Evolutionary conservation across 2,888 invertebrate genomes (phyloP), one percentile per base, ranked within the genome.

Genomic region (Euproctis similis): DNA sequence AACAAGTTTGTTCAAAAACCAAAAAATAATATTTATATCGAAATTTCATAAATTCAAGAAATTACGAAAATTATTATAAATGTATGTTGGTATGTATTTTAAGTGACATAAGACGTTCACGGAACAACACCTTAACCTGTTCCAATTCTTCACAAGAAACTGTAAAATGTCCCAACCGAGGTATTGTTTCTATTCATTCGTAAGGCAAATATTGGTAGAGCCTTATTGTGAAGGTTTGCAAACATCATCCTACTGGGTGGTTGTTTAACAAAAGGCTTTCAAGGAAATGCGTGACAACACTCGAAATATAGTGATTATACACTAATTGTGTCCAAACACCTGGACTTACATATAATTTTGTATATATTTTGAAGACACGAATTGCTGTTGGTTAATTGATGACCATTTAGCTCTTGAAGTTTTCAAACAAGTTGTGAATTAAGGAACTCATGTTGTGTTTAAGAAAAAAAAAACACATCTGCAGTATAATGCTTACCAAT

Each of bases 161-260:
- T 68, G 65, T 70, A 74, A 74, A n/a, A 76, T 75, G 81, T 77
- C 74, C 75, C 73, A 61, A 57, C 61, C 60, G 63, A 54, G 61
- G 71, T 68, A 70, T 82, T 84, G 82, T 82, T 81, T 82, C 73
- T 63, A n/a, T 76, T 76, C 76, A 76, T 74, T 75, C 81, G 66
- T 61, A 78, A 59, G 54, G 75, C 81, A 82, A 84, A 84, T 82
- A 82, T 81, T 82, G 78, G 71, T 59, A 50, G 68, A 62, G 59
- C 58, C 58, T 65, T 67, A 76, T 81, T 76, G 68, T 73, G 67
- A 42, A 47, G 67, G 80, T 76, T 81, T 80, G 80, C 81, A 82
- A 82, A 84, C 82, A 82, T 47, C 38, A 45, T 46, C 58, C 71
- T 71, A 66, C 77, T 78, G 80, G 82, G 82, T 81, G 82, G 82